Evolutionary conservation across 2,797 vertebrate genomes (phyloP), one percentile per base, ranked within the genome.

Genomic region (Rallus crepitans): DNA sequence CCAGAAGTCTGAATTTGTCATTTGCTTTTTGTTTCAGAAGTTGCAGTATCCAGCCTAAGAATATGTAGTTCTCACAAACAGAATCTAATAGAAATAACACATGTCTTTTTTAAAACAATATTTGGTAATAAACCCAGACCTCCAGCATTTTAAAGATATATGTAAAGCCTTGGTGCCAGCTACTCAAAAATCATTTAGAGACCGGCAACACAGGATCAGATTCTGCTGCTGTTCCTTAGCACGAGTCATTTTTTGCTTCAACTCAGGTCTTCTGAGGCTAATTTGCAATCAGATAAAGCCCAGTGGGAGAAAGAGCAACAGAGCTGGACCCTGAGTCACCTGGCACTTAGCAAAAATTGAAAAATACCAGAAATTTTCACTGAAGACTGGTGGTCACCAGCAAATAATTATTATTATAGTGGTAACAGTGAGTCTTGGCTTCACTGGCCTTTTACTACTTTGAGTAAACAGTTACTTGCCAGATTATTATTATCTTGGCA

Each of bases 401-500:
- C 77, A 94, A 94, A 90, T 89, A 60, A 87, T 95, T 80, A 66
- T 81, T 93, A 57, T 73, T 93, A 52, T 48, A 48, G 66, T 60
- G 68, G 90, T 60, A 94, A 90, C 85, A 94, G 82, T 3, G 23
- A 95, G 15, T 73, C 37, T 94, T 93, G 82, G 85, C 85, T 95
- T 94, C 73, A 7, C 30, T 66, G 65, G 39, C 4, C 27, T 92
- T 94, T 96, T 88, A 92, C 80, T 79, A 6, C 85, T 93, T 33
- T 66, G 47, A 84, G 72, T 77, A 53, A 94, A 82, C 21, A 81
- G 40, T 91, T 87, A 66, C 86, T 94, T 94, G 90, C 91, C 94
- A 94, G 91, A 64, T 94, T 81, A 72, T 95, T 94, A 95, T 83
- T 95, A 87, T 87, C 82, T 90, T 96, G 94, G 93, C 87, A 91